Percentiles rank a stretch among this genome's conserved stretches.
Evolutionary conservation across 2,113 vertebrate species (phyloP).

Genomic region (Rhinoptilus africanus): DNA sequence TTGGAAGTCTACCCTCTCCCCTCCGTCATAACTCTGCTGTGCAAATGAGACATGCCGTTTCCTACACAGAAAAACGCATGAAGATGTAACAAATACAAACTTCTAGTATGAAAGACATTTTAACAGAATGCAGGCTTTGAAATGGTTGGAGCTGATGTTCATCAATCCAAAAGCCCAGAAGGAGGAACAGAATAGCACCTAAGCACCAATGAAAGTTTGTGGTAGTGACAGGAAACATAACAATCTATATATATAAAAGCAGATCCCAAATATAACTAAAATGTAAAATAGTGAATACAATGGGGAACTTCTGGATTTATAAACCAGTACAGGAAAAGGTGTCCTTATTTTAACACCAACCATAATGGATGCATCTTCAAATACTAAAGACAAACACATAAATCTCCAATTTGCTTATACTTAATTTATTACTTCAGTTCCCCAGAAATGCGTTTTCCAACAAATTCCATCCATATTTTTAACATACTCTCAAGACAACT

Average conservation of each 20-base stretch:
- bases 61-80: not conserved
- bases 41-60: not conserved
- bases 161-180: not conserved
- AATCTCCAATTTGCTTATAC: not conserved
- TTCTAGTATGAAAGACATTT: not conserved
- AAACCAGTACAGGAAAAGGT: not conserved
- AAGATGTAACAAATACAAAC: not conserved
- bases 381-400: not conserved
- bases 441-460: not conserved
- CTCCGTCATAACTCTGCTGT: not conserved
- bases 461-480: not conserved
- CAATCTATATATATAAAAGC: not conserved
- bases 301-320: not conserved
- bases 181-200: not conserved
- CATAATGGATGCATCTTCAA: not conserved
- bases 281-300: not conserved
- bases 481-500: not conserved
- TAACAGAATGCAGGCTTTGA: not conserved
- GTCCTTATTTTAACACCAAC: not conserved
- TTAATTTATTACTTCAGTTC: not conserved
- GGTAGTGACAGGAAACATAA: not conserved
- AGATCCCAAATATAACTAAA: not conserved
- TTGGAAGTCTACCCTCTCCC: not conserved
- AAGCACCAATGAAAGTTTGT: not conserved
- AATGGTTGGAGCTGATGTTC: not conserved